Conservation (phyloP, 2,797 vertebrate species). For the Sphenopsis melanotis region DNA sequence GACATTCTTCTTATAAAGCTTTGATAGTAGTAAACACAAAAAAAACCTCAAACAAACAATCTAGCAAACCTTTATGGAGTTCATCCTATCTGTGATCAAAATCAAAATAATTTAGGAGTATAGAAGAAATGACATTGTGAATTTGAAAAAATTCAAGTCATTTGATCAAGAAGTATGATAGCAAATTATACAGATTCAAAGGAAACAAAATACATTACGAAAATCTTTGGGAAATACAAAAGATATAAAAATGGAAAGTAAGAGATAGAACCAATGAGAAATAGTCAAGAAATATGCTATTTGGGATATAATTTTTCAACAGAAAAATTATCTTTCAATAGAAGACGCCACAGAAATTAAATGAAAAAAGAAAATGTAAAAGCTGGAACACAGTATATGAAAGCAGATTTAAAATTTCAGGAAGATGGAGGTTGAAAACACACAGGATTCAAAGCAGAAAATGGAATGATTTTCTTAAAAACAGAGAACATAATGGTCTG, state of each 20-base stretch:
- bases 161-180: background rate
- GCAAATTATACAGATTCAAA: background rate
- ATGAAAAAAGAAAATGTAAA: background rate
- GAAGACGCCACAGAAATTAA: background rate
- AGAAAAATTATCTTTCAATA: background rate
- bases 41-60: background rate
- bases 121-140: accelerated
- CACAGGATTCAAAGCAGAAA: background rate
- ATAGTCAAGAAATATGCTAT: background rate
- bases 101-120: background rate
- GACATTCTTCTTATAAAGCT: background rate
- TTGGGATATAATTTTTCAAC: background rate
- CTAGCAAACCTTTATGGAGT: background rate
- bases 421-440: background rate
- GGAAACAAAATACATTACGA: background rate
- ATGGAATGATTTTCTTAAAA: background rate
- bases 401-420: background rate
- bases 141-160: background rate
- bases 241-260: background rate
- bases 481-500: background rate
- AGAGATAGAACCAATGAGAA: background rate
- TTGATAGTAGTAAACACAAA: background rate
- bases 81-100: background rate
- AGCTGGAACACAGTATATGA: background rate
- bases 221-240: background rate